Base-by-base conservation (phyloP, 2,113 vertebrate species). In the Gobiocypris rarus region DNA sequence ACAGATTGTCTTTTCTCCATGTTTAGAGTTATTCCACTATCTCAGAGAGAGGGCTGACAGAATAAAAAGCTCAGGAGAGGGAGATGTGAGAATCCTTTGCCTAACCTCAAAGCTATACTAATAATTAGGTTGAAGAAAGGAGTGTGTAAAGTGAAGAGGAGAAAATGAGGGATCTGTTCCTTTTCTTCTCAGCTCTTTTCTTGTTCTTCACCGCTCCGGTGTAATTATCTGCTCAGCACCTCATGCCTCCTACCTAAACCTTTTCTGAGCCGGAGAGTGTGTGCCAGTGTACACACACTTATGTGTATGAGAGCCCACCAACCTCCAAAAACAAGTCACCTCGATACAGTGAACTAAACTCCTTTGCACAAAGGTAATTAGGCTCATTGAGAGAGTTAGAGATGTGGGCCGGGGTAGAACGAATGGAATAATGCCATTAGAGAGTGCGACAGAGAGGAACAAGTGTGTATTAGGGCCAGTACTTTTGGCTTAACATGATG, bases 381-480 rank as follows among this genome's bases (percentile, higher is more conserved):
- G 76, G 48, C 63, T 81, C 70, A 84, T 71, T 54, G 17, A 52
- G 69, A 38, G 52, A 65, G 56, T 6, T 31, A 67, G 65, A 28
- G 50, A 81, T 54, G 52, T 61, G 84, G 85, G 88, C 81, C 82
- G 88, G 85, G 75, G 83, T 9, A 74, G 82, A 88, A 89, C 31
- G 78, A 84, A 38, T 76, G 59, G 13, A 9, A 70, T 58, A 26
- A 15, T n/a, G 48, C 50, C 22, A 65, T 28, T 65, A 83, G 26
- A 70, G 22, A 82, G 28, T 19, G 65, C 7, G 5, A 24, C 65
- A 31, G 45, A 81, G 63, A 70, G 28, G 43, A 81, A 38, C 22
- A 41, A 4, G 65, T 70, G 75, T 34, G 28, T n/a, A 81, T 81
- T 41, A 19, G 56, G 31, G 45, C 24, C 17, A 28, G 8, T 52